phyloP scores from a whole-genome alignment of 2,888 invertebrate species.

The Eugnorisma glareosa region DNA sequence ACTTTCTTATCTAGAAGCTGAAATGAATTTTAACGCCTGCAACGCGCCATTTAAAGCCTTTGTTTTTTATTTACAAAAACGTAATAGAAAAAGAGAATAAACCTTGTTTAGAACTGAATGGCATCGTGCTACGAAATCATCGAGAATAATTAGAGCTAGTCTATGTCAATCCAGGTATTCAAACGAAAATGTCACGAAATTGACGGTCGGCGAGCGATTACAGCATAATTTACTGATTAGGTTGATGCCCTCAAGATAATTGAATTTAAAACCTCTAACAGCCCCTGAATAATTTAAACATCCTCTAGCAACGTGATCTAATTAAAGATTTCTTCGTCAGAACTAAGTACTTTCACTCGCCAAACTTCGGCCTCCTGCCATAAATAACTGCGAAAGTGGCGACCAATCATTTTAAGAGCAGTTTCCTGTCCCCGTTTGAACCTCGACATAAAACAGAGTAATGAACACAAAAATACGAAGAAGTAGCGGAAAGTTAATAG shows the following conservation, averaged over 20 bases:
- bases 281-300: conserved; percentile 50
- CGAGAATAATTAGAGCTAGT: background rate
- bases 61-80: background rate
- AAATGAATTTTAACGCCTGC: conserved; percentile 9
- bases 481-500: conserved; percentile 76
- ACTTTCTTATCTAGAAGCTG: conserved; percentile 11
- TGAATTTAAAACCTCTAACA: conserved; percentile 37
- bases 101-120: background rate
- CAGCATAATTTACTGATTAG: conserved; percentile 30
- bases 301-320: conserved; percentile 50
- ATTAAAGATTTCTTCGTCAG: conserved; percentile 51
- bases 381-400: conserved; percentile 57
- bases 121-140: too few relatives aligned
- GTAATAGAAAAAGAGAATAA: background rate
- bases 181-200: background rate
- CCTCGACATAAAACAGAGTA: conserved; percentile 75
- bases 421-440: conserved; percentile 57
- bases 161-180: background rate
- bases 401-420: conserved; percentile 64
- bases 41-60: background rate
- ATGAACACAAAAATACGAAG: conserved; percentile 79
- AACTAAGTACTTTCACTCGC: conserved; percentile 33
- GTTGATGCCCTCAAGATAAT: conserved; percentile 39
- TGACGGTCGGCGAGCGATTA: background rate
- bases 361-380: conserved; percentile 41